Percentiles rank a stretch among this genome's conserved stretches.
phyloP scores from a whole-genome alignment of 2,888 invertebrate species.

The Papilio elwesi region DNA sequence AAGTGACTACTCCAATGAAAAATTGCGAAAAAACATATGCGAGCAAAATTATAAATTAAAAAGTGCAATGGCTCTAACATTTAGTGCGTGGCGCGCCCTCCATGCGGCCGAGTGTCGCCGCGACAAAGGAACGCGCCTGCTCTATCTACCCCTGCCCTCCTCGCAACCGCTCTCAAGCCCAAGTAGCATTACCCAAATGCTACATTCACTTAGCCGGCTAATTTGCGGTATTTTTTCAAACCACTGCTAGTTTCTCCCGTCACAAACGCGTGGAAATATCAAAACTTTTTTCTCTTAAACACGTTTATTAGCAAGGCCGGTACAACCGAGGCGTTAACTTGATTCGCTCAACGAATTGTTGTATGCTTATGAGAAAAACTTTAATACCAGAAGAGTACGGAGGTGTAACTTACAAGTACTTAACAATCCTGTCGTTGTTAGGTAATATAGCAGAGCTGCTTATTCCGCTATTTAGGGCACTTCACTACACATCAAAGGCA shows the following conservation, averaged over 20 bases:
- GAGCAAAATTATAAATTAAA: conserved; percentile 39
- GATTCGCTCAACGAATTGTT: conserved; percentile 6
- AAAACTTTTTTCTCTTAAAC: conserved; percentile 6
- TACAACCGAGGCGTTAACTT: background rate
- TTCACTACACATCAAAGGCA: conserved; percentile 40
- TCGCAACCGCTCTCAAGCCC: conserved; percentile 55
- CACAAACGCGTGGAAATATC: background rate
- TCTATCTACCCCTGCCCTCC: conserved; percentile 63
- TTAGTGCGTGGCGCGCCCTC: conserved; percentile 41
- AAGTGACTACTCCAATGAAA: conserved; percentile 32
- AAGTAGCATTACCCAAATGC: conserved; percentile 52
- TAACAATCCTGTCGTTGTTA: conserved; percentile 40
- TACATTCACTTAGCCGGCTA: conserved; percentile 39
- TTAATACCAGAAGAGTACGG: conserved; percentile 23
- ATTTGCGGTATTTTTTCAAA: conserved; percentile 34
- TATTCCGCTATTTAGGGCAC: conserved; percentile 42
- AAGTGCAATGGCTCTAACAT: conserved; percentile 40
- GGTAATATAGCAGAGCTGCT: conserved; percentile 37
- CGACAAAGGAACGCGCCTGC: conserved; percentile 69
- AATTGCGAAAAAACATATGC: conserved; percentile 38
- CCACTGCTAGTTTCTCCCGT: conserved; percentile 27
- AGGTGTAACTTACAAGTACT: conserved; percentile 41
- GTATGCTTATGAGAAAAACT: conserved; percentile 16
- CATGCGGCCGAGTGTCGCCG: conserved; percentile 41
- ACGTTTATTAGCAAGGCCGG: background rate